These are phyloP conservation scores for Galerucella pusilla DNA, from an alignment of 2,888 invertebrate species.

Conservation along the genomic window DNA sequence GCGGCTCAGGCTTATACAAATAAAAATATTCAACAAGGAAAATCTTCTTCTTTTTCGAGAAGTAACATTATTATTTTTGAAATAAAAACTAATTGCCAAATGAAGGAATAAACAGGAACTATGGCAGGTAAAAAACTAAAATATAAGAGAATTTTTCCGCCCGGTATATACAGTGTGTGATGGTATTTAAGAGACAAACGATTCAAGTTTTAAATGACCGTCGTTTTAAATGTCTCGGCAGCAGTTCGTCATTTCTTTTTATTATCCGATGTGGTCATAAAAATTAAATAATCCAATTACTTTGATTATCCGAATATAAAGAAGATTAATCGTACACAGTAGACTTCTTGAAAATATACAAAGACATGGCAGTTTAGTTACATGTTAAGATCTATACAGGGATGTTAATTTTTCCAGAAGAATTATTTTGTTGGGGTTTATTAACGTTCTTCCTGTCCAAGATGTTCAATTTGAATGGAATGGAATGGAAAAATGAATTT, in stretches of 20 bases:
- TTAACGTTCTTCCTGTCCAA: too few species aligned
- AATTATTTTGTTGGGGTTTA: neutral
- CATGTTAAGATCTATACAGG: neutral
- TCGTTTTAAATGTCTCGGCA: conserved; percentile 12
- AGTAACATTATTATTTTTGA: neutral
- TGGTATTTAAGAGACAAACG: conserved; percentile 19
- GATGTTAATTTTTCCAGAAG: neutral
- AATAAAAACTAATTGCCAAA: neutral
- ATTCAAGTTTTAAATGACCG: neutral
- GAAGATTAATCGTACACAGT: conserved; percentile 20
- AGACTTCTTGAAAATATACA: neutral
- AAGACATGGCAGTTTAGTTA: conserved; percentile 8
- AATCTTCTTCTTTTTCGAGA: neutral
- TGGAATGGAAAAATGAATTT: too few species aligned
- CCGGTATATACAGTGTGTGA: neutral
- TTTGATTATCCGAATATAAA: conserved; percentile 31
- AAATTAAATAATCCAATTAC: conserved; percentile 42
- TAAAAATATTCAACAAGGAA: conserved; percentile 1
- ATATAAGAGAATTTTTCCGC: neutral
- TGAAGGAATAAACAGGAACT: too few species aligned
- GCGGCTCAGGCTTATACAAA: neutral
- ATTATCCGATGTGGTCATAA: conserved; percentile 5
- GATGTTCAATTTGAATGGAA: too few species aligned
- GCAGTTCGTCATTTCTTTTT: conserved; percentile 19
- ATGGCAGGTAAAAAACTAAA: neutral